Base-by-base conservation (phyloP, 2,888 invertebrate species). In the Eilema griseolum region DNA sequence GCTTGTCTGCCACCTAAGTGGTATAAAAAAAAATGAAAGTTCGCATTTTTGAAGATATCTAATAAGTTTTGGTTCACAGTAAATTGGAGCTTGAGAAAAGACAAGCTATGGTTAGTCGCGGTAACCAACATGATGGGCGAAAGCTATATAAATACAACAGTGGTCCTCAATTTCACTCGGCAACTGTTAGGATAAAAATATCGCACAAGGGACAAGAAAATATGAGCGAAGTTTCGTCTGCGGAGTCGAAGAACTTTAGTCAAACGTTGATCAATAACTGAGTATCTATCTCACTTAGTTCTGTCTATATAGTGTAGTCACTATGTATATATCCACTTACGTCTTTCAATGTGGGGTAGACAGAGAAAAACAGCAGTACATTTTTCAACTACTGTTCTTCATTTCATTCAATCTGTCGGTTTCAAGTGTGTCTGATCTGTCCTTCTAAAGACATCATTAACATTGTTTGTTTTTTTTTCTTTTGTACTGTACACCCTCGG, bases 231-330 rank as follows among this genome's bases (percentile, higher is more conserved):
- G 61, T n/a, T 33, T 31, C 33, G 23, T 33, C n/a, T 16, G 16
- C 16, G 24, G 37, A 41, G 78, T 85, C 83, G 83, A 85, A 74
- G 84, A 85, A 86, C 85, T 79, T 64, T 73, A 59, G 79, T n/a
- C 57, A 66, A 64, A 64, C 46, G 31, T 63, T 77, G 82, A 83
- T 85, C 82, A 80, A 82, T 82, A 76, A 31, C n/a, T 2, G 46
- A 46, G 46, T 16, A 41, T 52, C n/a, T 52, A n/a, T 52, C 52
- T 52, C 52, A 52, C 52, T 52, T n/a, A 52, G 52, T 20, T n/a
- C 52, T 52, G 52, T 52, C 52, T 52, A 52, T 7, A 52, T n/a
- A 52, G 8, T n/a, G 52, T 52, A n/a, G 1, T 46, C 5, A n/a
- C 20, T 52, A 52, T 20, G n/a, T n/a, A 52, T 5, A n/a, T 52